These are phyloP conservation scores for Peromyscus nudipes DNA, from an alignment of 2,797 vertebrate species.

Conservation along the genomic window DNA sequence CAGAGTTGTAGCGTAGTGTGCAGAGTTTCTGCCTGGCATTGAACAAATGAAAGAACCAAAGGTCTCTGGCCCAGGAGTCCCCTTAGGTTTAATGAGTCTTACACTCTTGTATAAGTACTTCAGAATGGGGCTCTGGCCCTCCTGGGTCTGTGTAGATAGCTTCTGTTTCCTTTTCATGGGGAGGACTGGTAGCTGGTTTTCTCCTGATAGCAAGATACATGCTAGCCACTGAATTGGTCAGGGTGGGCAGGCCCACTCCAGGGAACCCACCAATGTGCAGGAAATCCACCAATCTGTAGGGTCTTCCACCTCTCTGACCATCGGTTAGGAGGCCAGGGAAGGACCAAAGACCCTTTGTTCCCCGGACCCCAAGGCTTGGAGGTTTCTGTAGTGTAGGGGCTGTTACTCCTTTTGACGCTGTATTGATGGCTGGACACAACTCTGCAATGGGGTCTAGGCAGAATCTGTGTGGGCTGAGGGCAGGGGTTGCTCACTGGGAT, in stretches of 20 bases:
- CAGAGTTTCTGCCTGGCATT: fast-evolving
- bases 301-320: not conserved
- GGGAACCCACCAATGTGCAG: too few relatives aligned
- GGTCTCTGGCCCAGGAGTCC: not conserved
- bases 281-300: not conserved
- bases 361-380: not conserved
- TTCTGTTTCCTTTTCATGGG: not conserved
- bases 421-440: not conserved
- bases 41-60: not conserved
- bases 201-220: not conserved
- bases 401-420: not conserved
- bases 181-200: not conserved
- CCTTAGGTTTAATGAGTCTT: not conserved
- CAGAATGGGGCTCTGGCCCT: not conserved
- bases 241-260: not conserved
- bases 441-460: not conserved
- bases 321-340: fast-evolving
- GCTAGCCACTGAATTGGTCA: not conserved
- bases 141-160: not conserved
- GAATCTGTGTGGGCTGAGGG: not conserved
- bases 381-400: not conserved
- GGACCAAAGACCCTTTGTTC: not conserved
- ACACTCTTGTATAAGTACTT: not conserved
- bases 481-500: fast-evolving
- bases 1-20: fast-evolving